A percentile compares a stretch with the other conserved stretches of the same genome.
Evolutionary conservation across 2,797 vertebrate species (phyloP).

Genomic region (Atherinosoma microstoma): DNA sequence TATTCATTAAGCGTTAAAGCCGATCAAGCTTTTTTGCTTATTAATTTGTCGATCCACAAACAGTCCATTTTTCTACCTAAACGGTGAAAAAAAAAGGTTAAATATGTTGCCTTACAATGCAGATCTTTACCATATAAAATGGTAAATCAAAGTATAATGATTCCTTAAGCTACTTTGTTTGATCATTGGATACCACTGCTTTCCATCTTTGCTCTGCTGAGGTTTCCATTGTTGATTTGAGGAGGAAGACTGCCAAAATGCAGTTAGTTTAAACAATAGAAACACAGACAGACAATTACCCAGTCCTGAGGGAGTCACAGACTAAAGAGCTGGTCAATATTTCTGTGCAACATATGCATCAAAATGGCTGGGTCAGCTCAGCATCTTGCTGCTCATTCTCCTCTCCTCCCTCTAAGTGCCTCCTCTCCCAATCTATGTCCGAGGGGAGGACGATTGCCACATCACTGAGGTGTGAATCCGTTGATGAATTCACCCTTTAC

Average conservation of each 20-base stretch:
- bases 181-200: constrained; percentile 54
- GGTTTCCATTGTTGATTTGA: constrained; percentile 74
- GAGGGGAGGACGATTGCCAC: constrained; percentile 59
- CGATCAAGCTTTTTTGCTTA: not conserved
- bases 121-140: constrained; percentile 27
- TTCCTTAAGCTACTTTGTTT: constrained; percentile 23
- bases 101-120: constrained; percentile 25
- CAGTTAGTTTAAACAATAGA: constrained; percentile 84
- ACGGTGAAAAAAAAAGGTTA: constrained; percentile 3
- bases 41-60: not conserved
- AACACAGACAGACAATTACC: constrained; percentile 85
- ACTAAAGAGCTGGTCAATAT: constrained; percentile 87
- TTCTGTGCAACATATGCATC: constrained; percentile 80
- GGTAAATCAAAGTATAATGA: constrained; percentile 52
- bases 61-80: not conserved
- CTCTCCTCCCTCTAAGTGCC: constrained; percentile 65
- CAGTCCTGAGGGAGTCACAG: constrained; percentile 78
- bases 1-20: not conserved
- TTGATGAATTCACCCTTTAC: constrained; percentile 74
- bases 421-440: constrained; percentile 66
- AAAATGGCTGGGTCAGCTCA: constrained; percentile 81
- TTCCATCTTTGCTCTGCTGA: constrained; percentile 70
- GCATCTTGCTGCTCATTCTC: constrained; percentile 58
- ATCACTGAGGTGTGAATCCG: constrained; percentile 68
- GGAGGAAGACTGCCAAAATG: constrained; percentile 75